A percentile compares a stretch with the other conserved stretches of the same genome.
Conservation (phyloP, 2,797 vertebrate genomes). For the Artibeus lituratus region DNA sequence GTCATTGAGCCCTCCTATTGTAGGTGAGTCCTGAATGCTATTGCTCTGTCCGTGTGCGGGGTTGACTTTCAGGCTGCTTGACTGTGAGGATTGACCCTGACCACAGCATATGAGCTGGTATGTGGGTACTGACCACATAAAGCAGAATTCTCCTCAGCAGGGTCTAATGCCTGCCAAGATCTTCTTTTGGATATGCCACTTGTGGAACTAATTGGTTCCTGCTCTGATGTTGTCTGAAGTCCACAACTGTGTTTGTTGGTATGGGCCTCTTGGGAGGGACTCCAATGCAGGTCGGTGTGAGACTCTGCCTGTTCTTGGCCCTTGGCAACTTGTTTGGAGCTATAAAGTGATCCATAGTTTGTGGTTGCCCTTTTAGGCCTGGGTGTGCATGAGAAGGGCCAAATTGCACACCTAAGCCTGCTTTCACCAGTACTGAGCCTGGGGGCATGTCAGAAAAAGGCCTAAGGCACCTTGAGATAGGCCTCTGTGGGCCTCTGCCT, state of each 20-base stretch:
- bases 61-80: neutral
- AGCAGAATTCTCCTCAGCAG: neutral
- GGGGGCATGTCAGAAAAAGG: neutral
- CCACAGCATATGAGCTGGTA: neutral
- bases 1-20: neutral
- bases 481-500: neutral
- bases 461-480: neutral
- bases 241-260: neutral
- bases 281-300: neutral
- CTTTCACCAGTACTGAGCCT: neutral
- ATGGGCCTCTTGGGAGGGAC: neutral
- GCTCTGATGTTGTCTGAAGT: neutral
- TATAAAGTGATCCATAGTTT: neutral
- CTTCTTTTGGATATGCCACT: neutral
- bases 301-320: neutral
- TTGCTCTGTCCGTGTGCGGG: neutral
- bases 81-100: neutral
- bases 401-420: neutral
- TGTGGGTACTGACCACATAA: neutral
- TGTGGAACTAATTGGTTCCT: neutral
- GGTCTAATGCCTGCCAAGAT: neutral
- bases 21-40: neutral
- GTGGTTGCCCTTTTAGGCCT: neutral
- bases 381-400: neutral
- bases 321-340: neutral